Conservation (phyloP, 2,797 vertebrate species). For the Gymnothorax reevesii region DNA sequence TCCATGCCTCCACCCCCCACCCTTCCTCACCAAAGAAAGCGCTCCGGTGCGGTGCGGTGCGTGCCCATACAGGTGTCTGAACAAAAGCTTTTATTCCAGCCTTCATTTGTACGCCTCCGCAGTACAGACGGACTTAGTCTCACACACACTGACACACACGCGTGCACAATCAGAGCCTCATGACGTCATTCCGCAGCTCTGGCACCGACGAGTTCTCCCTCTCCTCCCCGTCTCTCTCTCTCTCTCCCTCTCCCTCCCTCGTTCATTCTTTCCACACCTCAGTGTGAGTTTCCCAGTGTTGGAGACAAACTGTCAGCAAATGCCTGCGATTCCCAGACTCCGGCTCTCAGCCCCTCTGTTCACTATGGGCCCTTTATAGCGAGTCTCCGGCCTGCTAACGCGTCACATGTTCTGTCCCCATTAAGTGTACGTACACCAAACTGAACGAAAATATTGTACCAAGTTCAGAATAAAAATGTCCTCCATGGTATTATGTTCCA, state of each 20-base stretch:
- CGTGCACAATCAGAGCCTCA: conserved; percentile 1
- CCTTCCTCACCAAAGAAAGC: conserved; percentile 24
- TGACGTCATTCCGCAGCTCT: conserved; percentile 35
- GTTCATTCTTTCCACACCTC: background rate
- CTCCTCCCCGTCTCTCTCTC: background rate
- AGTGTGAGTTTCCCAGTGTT: background rate
- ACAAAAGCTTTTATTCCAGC: conserved; percentile 47
- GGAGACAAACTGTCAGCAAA: background rate
- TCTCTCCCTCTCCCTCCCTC: background rate
- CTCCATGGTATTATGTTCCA: too few species aligned
- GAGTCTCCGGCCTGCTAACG: background rate
- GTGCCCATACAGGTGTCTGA: conserved; percentile 55
- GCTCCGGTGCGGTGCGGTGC: conserved; percentile 22
- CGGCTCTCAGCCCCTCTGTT: background rate
- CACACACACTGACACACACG: conserved; percentile 16
- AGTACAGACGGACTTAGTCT: conserved; percentile 7
- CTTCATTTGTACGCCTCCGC: conserved; percentile 20
- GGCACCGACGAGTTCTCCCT: conserved; percentile 30
- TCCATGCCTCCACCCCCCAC: background rate
- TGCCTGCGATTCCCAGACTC: background rate
- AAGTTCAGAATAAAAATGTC: too few species aligned
- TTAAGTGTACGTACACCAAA: too few species aligned
- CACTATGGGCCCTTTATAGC: background rate
- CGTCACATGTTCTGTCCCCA: background rate
- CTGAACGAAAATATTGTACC: too few species aligned